Conservation (phyloP, 64 coral and sea anemone genomes). For the Hydrozoanthus tunicans region DNA sequence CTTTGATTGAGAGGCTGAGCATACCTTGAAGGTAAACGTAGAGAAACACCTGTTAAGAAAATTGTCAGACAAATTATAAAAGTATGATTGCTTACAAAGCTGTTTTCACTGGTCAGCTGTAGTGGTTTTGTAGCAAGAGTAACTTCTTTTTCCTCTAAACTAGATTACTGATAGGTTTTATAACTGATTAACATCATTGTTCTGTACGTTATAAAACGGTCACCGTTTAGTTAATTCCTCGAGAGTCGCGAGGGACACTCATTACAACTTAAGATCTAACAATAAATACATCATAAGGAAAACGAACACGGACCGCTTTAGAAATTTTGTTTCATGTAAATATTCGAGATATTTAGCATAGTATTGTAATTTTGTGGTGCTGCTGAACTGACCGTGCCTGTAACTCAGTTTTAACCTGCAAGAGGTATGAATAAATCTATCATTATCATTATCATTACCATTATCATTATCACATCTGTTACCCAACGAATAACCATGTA, state of each 20-base stretch:
- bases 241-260: too few relatives aligned
- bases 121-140: not conserved
- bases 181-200: not conserved
- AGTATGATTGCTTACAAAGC: not conserved
- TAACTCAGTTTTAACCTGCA: too few relatives aligned
- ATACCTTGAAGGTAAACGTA: slow-evolving; percentile 29
- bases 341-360: too few relatives aligned
- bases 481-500: not conserved
- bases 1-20: slow-evolving; percentile 66
- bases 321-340: too few relatives aligned
- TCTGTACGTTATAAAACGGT: not conserved
- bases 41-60: not conserved
- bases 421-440: too few relatives aligned
- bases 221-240: not conserved
- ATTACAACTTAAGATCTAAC: too few relatives aligned
- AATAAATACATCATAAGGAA: too few relatives aligned
- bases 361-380: too few relatives aligned
- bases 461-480: too few relatives aligned
- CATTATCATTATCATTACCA: too few relatives aligned
- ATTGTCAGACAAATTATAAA: not conserved
- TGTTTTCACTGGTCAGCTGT: not conserved
- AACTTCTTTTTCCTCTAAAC: not conserved
- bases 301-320: too few relatives aligned
- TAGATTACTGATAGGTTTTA: not conserved
- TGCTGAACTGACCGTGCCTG: too few relatives aligned